Evolutionary conservation across 2,797 vertebrate species (phyloP).

Genomic region (Syngnathus acus): DNA sequence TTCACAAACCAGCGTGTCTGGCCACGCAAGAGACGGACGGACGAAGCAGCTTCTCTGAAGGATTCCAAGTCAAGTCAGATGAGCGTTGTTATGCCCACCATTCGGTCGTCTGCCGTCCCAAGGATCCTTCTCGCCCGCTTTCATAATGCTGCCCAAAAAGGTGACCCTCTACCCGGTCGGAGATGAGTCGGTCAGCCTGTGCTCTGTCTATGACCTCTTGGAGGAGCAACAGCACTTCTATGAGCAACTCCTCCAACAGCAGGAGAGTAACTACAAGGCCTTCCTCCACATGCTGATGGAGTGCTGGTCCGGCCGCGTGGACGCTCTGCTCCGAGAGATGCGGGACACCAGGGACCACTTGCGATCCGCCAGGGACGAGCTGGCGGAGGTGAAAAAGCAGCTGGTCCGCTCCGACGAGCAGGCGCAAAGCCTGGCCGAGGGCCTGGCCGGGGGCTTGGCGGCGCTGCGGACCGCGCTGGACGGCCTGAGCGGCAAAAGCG

Average conservation of each 20-base stretch:
- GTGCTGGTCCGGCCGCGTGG: constrained; percentile 54
- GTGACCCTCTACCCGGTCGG: constrained; percentile 41
- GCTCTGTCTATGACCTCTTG: constrained; percentile 65
- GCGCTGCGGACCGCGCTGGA: constrained; percentile 56
- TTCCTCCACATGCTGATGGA: constrained; percentile 70
- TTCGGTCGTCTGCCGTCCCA: neutral
- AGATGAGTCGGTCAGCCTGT: constrained; percentile 52
- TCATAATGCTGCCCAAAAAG: constrained; percentile 61
- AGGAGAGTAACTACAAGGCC: constrained; percentile 64
- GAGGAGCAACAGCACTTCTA: constrained; percentile 68
- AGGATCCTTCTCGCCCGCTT: neutral
- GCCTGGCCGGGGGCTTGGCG: constrained; percentile 59
- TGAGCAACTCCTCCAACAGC: constrained; percentile 64
- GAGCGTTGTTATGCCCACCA: neutral
- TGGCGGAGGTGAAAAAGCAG: constrained; percentile 57
- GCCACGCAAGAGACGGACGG: too few relatives aligned
- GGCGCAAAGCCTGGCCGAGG: constrained; percentile 56
- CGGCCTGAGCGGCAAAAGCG: constrained; percentile 31
- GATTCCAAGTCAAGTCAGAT: neutral
- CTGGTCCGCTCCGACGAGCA: constrained; percentile 46
- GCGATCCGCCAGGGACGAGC: constrained; percentile 48
- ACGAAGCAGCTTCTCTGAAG: neutral
- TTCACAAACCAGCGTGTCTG: neutral
- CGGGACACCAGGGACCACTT: constrained; percentile 61
- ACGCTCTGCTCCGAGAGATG: constrained; percentile 63